phyloP scores from a whole-genome alignment of 2,888 invertebrate species.

The Aspidiotus destructor region DNA sequence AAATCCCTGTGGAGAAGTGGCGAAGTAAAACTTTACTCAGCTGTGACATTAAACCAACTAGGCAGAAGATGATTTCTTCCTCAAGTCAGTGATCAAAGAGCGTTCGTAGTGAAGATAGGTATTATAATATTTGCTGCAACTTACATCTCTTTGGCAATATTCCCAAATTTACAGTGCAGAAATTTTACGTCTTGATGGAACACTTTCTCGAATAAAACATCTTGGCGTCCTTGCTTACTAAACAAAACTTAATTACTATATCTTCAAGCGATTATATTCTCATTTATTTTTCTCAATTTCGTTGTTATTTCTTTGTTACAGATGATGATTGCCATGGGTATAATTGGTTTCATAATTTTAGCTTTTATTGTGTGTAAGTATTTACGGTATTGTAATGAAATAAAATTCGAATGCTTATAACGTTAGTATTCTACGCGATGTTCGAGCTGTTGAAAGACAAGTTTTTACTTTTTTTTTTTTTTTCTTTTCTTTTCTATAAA shows the following conservation, averaged over 20 bases:
- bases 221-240: not conserved
- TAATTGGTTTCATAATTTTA: slow-evolving; percentile 69
- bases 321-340: slow-evolving; percentile 88
- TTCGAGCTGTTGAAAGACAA: too few species aligned
- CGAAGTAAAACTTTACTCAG: too few species aligned
- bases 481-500: too few species aligned
- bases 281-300: too few species aligned
- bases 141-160: not conserved
- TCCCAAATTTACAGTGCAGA: not conserved
- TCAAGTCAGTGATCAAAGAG: too few species aligned
- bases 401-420: too few species aligned
- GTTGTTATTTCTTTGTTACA: slow-evolving; percentile 41
- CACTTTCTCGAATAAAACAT: not conserved
- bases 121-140: not conserved
- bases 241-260: not conserved
- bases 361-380: slow-evolving; percentile 80
- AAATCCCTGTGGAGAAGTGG: too few species aligned
- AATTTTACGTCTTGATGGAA: too few species aligned
- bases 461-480: too few species aligned
- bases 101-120: not conserved
- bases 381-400: not conserved
- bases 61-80: too few species aligned
- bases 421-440: too few species aligned
- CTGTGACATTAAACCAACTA: too few species aligned
- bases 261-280: not conserved